Base-by-base conservation (phyloP, 2,888 invertebrate species). In the Timema podura region DNA sequence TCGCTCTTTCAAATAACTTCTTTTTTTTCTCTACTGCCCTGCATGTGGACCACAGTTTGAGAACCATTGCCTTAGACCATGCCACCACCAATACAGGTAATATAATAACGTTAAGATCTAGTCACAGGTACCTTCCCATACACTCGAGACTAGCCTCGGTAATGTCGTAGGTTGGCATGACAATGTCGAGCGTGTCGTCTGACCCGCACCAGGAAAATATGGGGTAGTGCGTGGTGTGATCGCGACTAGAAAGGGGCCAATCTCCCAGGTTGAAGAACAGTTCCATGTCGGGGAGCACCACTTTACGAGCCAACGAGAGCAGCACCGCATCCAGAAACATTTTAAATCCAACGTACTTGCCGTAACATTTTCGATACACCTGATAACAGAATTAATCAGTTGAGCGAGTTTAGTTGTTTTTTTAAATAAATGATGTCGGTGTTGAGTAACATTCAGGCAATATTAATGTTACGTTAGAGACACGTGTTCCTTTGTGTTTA, bases 161-260 rank as follows among this genome's bases (percentile, higher is more conserved):
- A 65, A 98, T 84, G 79, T 98, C 97, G 82, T 98, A 98, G 0
- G 97, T 97, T 8, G 98, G 98, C 85, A 98, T 85, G 47, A 96
- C 88, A 79, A 98, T 96, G 80, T 98, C 98, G 76, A 86, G 83
- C 6, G 91, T 89, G 71, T 91, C 89, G 71, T 88, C 85, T 73
- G 95, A 96, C 1, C 96, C 96, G 82, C 98, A 98, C 98, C 98
- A 98, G 15, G 97, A 97, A 79, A 98, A 92, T 73, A 98, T 88
- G 2, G 98, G 96, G 7, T 85, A 71, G 73, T 89, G 85, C 11
- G 85, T 84, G 13, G 85, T 80, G 0, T 85, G 81, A 57, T 79
- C 80, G 73, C 80, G 79, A 16, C 80, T 78, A 2, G 89, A 87
- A 45, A 98, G 82, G 0, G 98, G 98, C 97, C 97, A 98, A 81